Evolutionary conservation across 2,113 vertebrate species (phyloP).

Genomic region (Corythoichthys haematopterus): DNA sequence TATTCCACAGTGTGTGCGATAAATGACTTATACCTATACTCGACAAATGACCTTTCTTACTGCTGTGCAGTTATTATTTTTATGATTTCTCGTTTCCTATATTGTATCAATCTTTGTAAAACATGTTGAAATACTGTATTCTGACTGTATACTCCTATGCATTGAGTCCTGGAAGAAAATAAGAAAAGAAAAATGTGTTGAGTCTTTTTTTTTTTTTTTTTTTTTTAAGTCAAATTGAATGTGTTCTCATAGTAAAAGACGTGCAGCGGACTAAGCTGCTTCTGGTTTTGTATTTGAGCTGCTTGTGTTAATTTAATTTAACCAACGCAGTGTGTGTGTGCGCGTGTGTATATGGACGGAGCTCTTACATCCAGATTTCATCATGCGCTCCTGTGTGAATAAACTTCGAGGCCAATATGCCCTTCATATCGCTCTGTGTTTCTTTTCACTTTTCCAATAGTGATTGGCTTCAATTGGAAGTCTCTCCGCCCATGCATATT

Average conservation of each 20-base stretch:
- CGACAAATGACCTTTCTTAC: conserved; percentile 75
- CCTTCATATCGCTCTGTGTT: conserved; percentile 54
- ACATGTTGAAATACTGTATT: conserved; percentile 74
- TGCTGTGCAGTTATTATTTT: conserved; percentile 81
- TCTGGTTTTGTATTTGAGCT: conserved; percentile 56
- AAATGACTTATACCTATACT: conserved; percentile 72
- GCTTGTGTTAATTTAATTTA: conserved; percentile 39
- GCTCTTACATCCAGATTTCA: conserved; percentile 60
- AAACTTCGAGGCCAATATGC: conserved; percentile 63
- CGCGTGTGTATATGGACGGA: conserved; percentile 46
- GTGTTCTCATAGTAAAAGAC: conserved; percentile 52
- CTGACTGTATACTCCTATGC: conserved; percentile 77
- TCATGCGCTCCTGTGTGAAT: conserved; percentile 64
- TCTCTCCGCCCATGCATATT: conserved; percentile 48
- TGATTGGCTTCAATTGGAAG: conserved; percentile 43
- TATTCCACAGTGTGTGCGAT: conserved; percentile 73
- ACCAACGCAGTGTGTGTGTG: conserved; percentile 22
- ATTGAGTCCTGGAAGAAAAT: conserved; percentile 65
- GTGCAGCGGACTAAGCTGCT: background rate
- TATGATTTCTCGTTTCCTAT: conserved; percentile 71
- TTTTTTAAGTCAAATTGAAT: conserved; percentile 56
- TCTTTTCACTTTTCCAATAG: conserved; percentile 50
- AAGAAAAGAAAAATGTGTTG: conserved; percentile 53
- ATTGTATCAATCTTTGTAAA: conserved; percentile 78
- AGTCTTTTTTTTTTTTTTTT: conserved; percentile 59